Evolutionary conservation across 1,140 invertebrate species (phyloP).

Genomic region (Meloidogyne chitwoodi): DNA sequence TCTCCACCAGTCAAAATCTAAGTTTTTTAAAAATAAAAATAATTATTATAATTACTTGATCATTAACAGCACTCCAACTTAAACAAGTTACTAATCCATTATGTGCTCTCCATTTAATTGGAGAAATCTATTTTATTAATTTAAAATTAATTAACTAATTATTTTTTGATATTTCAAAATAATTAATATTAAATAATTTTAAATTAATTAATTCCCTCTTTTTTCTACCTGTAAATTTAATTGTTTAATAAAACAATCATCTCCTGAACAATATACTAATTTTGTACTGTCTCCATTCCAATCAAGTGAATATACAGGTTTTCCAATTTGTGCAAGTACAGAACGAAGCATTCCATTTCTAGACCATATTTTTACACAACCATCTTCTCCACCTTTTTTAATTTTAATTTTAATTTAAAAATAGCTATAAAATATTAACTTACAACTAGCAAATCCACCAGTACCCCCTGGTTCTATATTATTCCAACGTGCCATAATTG

Average conservation of each 20-base stretch:
- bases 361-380: constrained; percentile 91
- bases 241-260: constrained; percentile 80
- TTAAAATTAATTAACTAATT: neutral
- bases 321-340: constrained; percentile 75
- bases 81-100: constrained; percentile 82
- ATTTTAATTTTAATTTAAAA: constrained; percentile 2
- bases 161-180: neutral
- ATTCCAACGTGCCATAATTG: constrained; percentile 72
- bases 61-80: constrained; percentile 81
- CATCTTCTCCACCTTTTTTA: constrained; percentile 85
- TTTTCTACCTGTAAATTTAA: constrained; percentile 73
- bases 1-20: constrained; percentile 83
- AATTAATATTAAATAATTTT: neutral
- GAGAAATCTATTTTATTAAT: constrained; percentile 24
- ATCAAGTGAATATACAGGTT: constrained; percentile 74
- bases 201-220: constrained; percentile 64
- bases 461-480: constrained; percentile 74
- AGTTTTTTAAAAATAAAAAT: neutral
- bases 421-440: neutral
- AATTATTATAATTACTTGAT: constrained; percentile 62
- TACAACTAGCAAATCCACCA: constrained; percentile 77
- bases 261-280: constrained; percentile 78
- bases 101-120: constrained; percentile 86
- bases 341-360: constrained; percentile 87
- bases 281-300: constrained; percentile 82